Evolutionary conservation across 2,113 vertebrate genomes (phyloP), one percentile per base, ranked within the genome.

Genomic region (Romanogobio albipinnatus): DNA sequence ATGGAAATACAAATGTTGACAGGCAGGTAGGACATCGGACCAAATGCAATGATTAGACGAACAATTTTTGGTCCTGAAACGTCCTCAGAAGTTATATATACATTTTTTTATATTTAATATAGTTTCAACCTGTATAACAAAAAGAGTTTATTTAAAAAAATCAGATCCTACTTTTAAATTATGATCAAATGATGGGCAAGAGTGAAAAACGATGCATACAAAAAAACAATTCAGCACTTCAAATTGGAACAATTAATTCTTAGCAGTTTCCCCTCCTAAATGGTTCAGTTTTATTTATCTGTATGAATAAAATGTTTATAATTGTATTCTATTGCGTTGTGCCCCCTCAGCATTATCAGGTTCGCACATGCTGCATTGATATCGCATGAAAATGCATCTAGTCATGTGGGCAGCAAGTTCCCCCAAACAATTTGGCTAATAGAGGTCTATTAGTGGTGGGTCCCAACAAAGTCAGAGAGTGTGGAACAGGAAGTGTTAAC

Each of bases 401-500:
- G 24, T 53, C 14, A 36, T 51, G 76, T 61, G 43, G 66, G 66
- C 66, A 24, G n/a, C 45, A 71, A 81, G 61, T 24, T 53, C 71
- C 70, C 39, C 64, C 58, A 68, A 81, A 71, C 45, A 58, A 17
- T 62, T 79, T 24, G 26, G 33, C 68, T 75, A 76, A 81, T 86
- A 76, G 33, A 13, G 76, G 56, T 83, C 47, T 81, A 83, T 83
- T 76, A 85, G 80, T 19, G 62, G 53, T 73, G 49, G 73, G 76
- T 84, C 24, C 82, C 59, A 5, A 64, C 81, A 75, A 77, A 80
- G 89, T 77, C 70, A 71, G 49, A 29, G 66, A 77, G 71, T 76
- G 49, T 81, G 70, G 78, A 75, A 77, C 75, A 76, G 68, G 84
- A 87, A 86, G 84, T 61, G 76, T 82, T 82, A 86, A 89, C 90